A percentile compares a stretch with the other conserved stretches of the same genome.
These are phyloP conservation scores for Brachypalpus laphriformis DNA, from an alignment of 2,888 invertebrate species.

Conservation along the genomic window DNA sequence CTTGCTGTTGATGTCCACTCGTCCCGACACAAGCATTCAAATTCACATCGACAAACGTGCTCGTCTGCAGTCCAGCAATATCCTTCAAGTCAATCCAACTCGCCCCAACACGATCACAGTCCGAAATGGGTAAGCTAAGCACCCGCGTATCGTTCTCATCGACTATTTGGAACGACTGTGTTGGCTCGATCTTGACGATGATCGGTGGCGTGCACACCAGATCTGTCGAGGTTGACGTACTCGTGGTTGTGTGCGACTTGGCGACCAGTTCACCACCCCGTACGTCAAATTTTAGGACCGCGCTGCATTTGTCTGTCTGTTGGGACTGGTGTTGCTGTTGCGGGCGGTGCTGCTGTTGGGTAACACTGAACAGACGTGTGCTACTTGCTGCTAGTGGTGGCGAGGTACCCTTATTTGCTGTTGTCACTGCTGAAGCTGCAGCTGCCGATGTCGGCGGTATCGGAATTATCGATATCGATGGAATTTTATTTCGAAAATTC, in stretches of 20 bases:
- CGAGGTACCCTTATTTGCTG: constrained; percentile 79
- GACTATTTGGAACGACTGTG: constrained; percentile 81
- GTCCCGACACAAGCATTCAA: constrained; percentile 75
- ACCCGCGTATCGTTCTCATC: constrained; percentile 81
- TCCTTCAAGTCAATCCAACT: constrained; percentile 82
- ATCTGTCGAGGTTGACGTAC: constrained; percentile 60
- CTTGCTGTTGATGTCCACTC: constrained; percentile 66
- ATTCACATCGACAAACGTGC: constrained; percentile 66
- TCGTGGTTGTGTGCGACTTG: constrained; percentile 61
- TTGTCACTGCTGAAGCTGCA: constrained; percentile 73
- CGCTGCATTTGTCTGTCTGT: constrained; percentile 81
- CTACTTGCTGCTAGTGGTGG: constrained; percentile 76
- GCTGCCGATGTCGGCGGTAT: constrained; percentile 77
- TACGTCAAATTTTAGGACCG: constrained; percentile 76
- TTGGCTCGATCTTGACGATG: constrained; percentile 81
- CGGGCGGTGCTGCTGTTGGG: constrained; percentile 76
- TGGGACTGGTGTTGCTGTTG: constrained; percentile 81
- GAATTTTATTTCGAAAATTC: constrained; percentile 80
- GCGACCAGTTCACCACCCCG: constrained; percentile 62
- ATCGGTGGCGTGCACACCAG: constrained; percentile 79
- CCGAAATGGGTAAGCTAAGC: constrained; percentile 80
- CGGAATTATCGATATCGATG: constrained; percentile 82
- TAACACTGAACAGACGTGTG: constrained; percentile 35
- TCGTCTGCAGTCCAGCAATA: constrained; percentile 80
- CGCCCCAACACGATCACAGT: constrained; percentile 81